Evolutionary conservation across 37 sponge, comb jelly and placozoan species (phyloP).

Genomic region (Aphrocallistes beatrix): DNA sequence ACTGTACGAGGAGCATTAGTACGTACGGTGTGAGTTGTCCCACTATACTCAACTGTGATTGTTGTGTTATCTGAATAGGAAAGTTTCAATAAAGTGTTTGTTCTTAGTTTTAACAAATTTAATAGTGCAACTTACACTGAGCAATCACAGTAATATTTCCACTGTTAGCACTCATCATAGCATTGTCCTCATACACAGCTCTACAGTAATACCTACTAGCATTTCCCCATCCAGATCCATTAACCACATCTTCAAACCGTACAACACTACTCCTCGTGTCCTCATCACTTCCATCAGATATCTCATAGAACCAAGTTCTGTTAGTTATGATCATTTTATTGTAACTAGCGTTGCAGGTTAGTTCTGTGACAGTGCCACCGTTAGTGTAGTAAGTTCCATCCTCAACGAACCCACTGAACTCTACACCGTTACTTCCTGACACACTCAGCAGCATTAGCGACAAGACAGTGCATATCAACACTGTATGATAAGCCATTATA

Average conservation of each 20-base stretch:
- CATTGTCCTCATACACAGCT: neutral
- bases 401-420: neutral
- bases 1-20: neutral
- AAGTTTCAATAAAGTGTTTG: neutral
- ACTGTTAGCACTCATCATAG: neutral
- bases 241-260: slow-evolving; percentile 9
- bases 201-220: neutral
- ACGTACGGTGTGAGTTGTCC: neutral
- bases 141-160: neutral
- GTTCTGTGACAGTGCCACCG: neutral
- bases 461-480: too few relatives aligned
- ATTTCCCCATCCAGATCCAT: neutral
- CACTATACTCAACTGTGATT: neutral
- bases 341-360: neutral
- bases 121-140: neutral
- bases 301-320: neutral
- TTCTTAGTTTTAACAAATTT: neutral
- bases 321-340: neutral
- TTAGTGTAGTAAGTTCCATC: neutral
- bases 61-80: neutral
- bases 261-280: neutral
- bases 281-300: neutral
- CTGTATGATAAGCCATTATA: too few relatives aligned
- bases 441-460: too few relatives aligned
- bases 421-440: too few relatives aligned